Conservation (phyloP, 2,888 invertebrate species). For the Drosophila bunnanda region DNA sequence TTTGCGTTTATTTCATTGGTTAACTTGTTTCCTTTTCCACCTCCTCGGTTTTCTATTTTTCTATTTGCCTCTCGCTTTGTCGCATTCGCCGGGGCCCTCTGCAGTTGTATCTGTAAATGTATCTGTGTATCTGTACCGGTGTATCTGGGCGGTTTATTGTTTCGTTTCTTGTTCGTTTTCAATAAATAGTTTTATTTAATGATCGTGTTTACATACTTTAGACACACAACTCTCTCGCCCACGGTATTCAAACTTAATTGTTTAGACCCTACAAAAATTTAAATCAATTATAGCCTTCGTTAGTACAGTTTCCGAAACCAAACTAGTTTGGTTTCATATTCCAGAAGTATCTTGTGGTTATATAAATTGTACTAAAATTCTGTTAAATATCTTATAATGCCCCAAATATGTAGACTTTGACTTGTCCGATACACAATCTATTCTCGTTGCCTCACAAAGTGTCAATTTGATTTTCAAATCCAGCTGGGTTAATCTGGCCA, state of each 20-base stretch:
- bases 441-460: constrained; percentile 16
- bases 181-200: constrained; percentile 69
- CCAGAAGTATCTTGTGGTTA: background rate
- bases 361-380: background rate
- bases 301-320: background rate
- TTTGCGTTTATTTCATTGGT: constrained; percentile 80
- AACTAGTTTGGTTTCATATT: background rate
- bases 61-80: constrained; percentile 45
- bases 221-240: constrained; percentile 64
- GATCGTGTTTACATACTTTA: constrained; percentile 74
- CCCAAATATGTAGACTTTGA: background rate
- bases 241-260: constrained; percentile 49
- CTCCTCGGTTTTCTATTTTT: constrained; percentile 29
- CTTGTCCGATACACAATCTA: constrained; percentile 7
- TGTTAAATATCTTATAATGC: too few relatives aligned
- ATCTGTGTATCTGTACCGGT: constrained; percentile 14
- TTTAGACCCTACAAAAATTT: constrained; percentile 15
- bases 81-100: constrained; percentile 11
- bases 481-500: constrained; percentile 15
- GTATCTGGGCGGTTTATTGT: constrained; percentile 32
- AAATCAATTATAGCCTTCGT: constrained; percentile 22
- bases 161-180: constrained; percentile 53
- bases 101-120: constrained; percentile 16
- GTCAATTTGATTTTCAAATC: constrained; percentile 19
- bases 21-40: constrained; percentile 67